Evolutionary conservation across 2,113 vertebrate genomes (phyloP).

Genomic region (Suncus etruscus): DNA sequence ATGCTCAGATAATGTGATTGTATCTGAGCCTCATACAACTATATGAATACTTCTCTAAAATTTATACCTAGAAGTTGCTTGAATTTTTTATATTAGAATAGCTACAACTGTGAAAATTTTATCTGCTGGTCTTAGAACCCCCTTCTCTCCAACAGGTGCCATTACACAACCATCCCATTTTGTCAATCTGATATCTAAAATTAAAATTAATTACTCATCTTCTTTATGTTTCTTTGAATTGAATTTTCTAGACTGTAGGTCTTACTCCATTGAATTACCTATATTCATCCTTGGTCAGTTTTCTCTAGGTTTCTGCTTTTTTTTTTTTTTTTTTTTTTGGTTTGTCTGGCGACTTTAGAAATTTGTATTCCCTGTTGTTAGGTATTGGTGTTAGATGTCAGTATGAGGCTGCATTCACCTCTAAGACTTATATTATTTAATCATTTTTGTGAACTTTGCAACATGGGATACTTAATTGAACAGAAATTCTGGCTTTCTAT

Average conservation of each 20-base stretch:
- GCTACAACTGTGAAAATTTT: not conserved
- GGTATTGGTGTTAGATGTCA: not conserved
- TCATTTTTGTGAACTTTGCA: conserved; percentile 29
- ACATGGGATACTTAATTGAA: not conserved
- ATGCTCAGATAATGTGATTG: not conserved
- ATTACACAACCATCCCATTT: too few relatives aligned
- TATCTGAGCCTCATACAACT: not conserved
- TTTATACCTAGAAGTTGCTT: not conserved
- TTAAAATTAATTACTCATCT: not conserved
- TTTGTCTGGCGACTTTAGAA: conserved; percentile 19
- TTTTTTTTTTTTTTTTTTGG: too few relatives aligned
- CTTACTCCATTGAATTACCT: not conserved
- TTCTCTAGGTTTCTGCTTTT: not conserved
- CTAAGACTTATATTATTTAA: not conserved
- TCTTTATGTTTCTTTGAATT: conserved; percentile 47
- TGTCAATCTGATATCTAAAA: not conserved
- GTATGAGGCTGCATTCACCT: not conserved
- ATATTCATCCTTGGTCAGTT: not conserved
- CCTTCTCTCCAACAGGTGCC: too few relatives aligned
- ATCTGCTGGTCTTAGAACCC: too few relatives aligned
- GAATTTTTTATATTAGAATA: not conserved
- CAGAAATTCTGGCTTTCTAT: conserved; percentile 38
- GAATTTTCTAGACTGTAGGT: not conserved
- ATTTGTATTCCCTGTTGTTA: not conserved
- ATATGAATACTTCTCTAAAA: not conserved